Evolutionary conservation across 2,113 vertebrate genomes (phyloP), one percentile per base, ranked within the genome.

Genomic region (Perca flavescens): DNA sequence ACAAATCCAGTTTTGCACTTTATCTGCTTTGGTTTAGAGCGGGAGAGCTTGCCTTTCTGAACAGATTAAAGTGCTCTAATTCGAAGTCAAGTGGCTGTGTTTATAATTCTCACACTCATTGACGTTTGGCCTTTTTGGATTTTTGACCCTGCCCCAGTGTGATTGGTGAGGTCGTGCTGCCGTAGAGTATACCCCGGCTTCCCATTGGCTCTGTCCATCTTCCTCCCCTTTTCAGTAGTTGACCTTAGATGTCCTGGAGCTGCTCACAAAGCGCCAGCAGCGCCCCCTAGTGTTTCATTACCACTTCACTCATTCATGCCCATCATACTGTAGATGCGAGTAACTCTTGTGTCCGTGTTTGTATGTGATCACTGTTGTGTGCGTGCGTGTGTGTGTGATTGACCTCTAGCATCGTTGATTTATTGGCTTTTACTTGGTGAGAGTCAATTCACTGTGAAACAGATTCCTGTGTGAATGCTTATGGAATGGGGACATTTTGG

Each of bases 141-240:
- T 40, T 72, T 58, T 81, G 43, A 50, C 71, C 54, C 5, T 0
- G 2, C 64, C 46, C 8, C 46, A 3, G 73, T 82, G 92, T 93
- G 93, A 90, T 91, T 50, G 89, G 92, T 90, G 91, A 93, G 80
- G 93, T 86, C 74, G 84, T 86, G 89, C 77, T 82, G 84, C 74
- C 40, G 17, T 73, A 80, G 69, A 28, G 60, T 74, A 53, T 14
- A 69, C 74, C 47, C n/a, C 62, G 74, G 77, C 82, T 82, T 83
- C 78, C 75, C 78, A 83, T 87, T 88, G 81, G 68, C 85, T 88
- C 83, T 72, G 77, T 90, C 73, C 31, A 31, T 82, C 50, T 13
- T 46, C 25, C 58, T 22, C 34, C 34, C 66, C 56, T 50, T 43
- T 56, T 72, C 82, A 70, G 79, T 93, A 93, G 89, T 78, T 92